Evolutionary conservation across 30 jellyfish, hydroid and myxozoan species (phyloP).

Genomic region (Turritopsis rubra): DNA sequence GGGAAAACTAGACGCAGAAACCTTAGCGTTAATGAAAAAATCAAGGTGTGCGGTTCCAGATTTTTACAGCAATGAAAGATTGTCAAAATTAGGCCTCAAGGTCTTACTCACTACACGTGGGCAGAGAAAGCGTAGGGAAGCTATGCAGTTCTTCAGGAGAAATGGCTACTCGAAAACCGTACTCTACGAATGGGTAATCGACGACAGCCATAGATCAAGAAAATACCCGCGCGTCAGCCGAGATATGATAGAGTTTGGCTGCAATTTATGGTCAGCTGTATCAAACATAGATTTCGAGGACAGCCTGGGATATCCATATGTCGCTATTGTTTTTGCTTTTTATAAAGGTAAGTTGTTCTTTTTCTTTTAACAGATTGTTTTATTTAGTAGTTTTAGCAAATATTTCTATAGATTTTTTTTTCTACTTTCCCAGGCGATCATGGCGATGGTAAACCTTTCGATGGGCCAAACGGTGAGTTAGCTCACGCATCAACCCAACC

Average conservation of each 20-base stretch:
- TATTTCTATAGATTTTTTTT: neutral
- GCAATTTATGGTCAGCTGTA: constrained; percentile 22
- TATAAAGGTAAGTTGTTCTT: constrained; percentile 3
- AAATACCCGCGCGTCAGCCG: neutral
- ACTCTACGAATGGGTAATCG: constrained; percentile 6
- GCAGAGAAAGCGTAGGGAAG: constrained; percentile 4
- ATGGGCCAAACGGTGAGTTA: constrained; percentile 30
- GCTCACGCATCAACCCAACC: constrained; percentile 22
- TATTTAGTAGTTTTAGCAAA: neutral
- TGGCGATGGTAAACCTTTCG: constrained; percentile 35
- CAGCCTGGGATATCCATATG: neutral
- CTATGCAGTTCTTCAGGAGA: neutral
- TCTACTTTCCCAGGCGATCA: constrained; percentile 13
- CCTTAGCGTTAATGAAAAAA: neutral
- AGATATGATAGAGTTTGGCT: constrained; percentile 16
- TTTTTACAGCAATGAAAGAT: neutral
- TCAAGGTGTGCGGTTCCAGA: constrained; percentile 21
- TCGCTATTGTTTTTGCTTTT: neutral
- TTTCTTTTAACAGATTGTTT: neutral
- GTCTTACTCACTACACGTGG: constrained; percentile 10
- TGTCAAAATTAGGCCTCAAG: neutral
- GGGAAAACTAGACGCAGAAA: constrained; percentile 23
- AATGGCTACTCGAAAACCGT: neutral
- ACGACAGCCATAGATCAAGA: neutral
- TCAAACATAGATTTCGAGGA: constrained; percentile 8